phyloP scores from a whole-genome alignment of 23 tunicate species.

The Diplosoma virens region DNA sequence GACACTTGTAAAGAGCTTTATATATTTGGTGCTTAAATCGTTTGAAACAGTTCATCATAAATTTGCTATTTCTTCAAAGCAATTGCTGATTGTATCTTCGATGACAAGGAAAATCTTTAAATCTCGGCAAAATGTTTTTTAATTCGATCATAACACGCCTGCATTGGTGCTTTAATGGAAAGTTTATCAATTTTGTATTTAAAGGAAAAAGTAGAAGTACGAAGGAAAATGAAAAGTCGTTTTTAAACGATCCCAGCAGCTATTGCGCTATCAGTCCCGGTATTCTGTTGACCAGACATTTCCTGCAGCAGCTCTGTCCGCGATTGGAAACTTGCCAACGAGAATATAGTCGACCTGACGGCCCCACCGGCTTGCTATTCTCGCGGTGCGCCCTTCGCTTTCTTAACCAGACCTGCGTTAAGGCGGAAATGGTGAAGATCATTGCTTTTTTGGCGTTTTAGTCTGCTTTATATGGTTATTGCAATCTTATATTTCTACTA shows the following conservation, averaged over 20 bases:
- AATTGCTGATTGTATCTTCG: not conserved
- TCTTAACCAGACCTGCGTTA: constrained; percentile 59
- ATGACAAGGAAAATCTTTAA: not conserved
- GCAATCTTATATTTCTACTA: not conserved
- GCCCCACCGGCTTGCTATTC: constrained; percentile 47
- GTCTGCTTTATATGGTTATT: not conserved
- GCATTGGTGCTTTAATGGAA: too few relatives aligned
- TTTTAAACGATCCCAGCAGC: constrained; percentile 54
- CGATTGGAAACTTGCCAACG: constrained; percentile 42
- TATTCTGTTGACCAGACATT: constrained; percentile 55
- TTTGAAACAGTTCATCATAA: too few relatives aligned
- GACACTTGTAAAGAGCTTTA: too few relatives aligned
- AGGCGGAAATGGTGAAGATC: constrained; percentile 28
- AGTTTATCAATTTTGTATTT: too few relatives aligned
- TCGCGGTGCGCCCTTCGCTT: constrained; percentile 65
- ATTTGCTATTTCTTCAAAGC: not conserved
- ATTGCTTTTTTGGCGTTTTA: too few relatives aligned
- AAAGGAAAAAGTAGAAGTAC: too few relatives aligned
- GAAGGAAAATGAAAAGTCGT: constrained; percentile 24
- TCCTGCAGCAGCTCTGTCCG: constrained; percentile 74
- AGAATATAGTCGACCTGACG: constrained; percentile 33
- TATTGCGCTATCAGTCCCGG: constrained; percentile 76
- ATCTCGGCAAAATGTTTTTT: not conserved
- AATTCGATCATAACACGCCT: not conserved
- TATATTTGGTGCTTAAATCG: too few relatives aligned